Conservation (phyloP, 1,140 invertebrate species). For the Aphis gossypii region DNA sequence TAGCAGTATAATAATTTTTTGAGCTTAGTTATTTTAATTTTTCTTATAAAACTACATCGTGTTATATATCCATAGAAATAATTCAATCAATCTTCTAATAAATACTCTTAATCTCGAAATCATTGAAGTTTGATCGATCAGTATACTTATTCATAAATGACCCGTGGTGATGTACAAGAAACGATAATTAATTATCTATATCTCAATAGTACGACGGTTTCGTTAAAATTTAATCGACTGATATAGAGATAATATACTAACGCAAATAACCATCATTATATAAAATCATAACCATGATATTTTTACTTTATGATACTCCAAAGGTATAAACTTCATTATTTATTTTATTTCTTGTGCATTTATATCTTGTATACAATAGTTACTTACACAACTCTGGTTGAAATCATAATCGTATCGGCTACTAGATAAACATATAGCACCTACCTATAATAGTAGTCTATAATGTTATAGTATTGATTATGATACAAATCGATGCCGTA, state of each 20-base stretch:
- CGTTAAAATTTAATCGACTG: not conserved
- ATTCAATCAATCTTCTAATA: not conserved
- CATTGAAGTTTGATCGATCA: not conserved
- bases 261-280: not conserved
- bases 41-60: not conserved
- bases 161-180: not conserved
- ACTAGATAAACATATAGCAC: too few relatives aligned
- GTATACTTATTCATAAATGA: not conserved
- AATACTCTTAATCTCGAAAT: not conserved
- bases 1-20: not conserved
- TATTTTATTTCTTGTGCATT: too few relatives aligned
- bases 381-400: too few relatives aligned
- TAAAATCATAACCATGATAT: not conserved
- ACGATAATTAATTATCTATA: not conserved
- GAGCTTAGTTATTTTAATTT: not conserved
- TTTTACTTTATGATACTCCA: too few relatives aligned
- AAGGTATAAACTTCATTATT: too few relatives aligned
- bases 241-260: too few relatives aligned
- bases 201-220: not conserved
- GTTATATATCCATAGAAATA: not conserved
- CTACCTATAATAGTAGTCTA: too few relatives aligned
- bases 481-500: too few relatives aligned
- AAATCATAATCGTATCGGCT: too few relatives aligned
- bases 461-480: too few relatives aligned
- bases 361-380: too few relatives aligned